A percentile compares a stretch with the other conserved stretches of the same genome.
Conservation (phyloP, 2,888 invertebrate species). For the Athalia rosae region DNA sequence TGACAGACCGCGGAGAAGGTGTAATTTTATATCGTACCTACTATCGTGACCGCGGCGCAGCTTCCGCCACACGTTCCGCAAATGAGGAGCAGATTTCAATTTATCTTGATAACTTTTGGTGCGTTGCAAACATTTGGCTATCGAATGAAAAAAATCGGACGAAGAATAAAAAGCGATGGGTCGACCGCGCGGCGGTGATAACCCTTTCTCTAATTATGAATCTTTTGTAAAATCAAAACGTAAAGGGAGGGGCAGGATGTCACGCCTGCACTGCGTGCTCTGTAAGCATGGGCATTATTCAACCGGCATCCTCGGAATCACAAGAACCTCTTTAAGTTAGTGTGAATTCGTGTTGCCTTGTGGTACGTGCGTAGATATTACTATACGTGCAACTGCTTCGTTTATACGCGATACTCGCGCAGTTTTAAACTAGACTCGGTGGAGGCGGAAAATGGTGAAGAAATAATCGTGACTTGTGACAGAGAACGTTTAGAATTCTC, state of each 20-base stretch:
- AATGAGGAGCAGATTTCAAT: no score
- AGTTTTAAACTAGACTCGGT: not conserved
- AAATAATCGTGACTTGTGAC: not conserved
- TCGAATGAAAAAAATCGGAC: not conserved
- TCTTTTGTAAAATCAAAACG: constrained; percentile 50
- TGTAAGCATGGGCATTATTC: constrained; percentile 57
- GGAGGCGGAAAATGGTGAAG: not conserved
- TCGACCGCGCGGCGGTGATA: constrained; percentile 37
- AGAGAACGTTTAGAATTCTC: constrained; percentile 33
- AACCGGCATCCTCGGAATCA: constrained; percentile 58
- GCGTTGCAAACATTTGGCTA: no score
- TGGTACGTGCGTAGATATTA: constrained; percentile 38
- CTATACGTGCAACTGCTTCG: not conserved
- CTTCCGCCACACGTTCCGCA: no score
- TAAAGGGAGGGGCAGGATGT: constrained; percentile 65
- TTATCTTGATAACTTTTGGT: no score
- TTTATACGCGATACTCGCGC: not conserved
- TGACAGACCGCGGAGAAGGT: constrained; percentile 9
- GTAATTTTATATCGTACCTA: not conserved
- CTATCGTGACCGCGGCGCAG: no score
- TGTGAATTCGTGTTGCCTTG: not conserved
- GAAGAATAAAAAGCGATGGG: no score
- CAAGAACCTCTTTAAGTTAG: constrained; percentile 48
- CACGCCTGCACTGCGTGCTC: constrained; percentile 66
- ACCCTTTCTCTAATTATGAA: constrained; percentile 50